Conservation (phyloP, 2,797 vertebrate genomes). For the Peromyscus nudipes region DNA sequence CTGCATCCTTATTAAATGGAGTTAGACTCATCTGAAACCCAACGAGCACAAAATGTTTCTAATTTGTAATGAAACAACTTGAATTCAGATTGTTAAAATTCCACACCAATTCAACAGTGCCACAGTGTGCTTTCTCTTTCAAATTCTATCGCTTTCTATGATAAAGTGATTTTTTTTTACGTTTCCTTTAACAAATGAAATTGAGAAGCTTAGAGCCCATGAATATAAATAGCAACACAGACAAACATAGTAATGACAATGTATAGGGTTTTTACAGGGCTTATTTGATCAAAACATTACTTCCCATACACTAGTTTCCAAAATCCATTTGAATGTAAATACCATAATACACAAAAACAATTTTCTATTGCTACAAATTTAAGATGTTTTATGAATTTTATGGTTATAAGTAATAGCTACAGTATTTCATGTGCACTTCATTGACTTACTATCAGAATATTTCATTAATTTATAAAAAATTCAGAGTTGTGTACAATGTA, state of each 20-base stretch:
- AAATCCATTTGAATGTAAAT: not conserved
- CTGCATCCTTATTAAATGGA: not conserved
- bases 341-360: not conserved
- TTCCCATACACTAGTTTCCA: not conserved
- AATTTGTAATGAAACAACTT: not conserved
- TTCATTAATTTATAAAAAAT: not conserved
- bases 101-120: not conserved
- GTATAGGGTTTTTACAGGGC: not conserved
- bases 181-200: slow-evolving; percentile 18
- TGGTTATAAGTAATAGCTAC: not conserved
- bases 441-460: slow-evolving; percentile 30
- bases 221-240: not conserved
- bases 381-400: slow-evolving; percentile 15
- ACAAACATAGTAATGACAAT: not conserved
- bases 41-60: not conserved
- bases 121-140: not conserved
- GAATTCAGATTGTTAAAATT: slow-evolving; percentile 29
- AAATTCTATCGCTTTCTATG: not conserved
- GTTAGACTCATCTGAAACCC: not conserved
- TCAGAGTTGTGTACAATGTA: not conserved
- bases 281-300: slow-evolving; percentile 40
- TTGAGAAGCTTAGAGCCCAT: not conserved
- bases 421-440: not conserved
- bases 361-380: slow-evolving; percentile 3
- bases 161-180: not conserved